Percentiles rank a stretch among this genome's conserved stretches.
These are phyloP conservation scores for Mergus octosetaceus DNA, from an alignment of 2,797 vertebrate species.

Conservation along the genomic window DNA sequence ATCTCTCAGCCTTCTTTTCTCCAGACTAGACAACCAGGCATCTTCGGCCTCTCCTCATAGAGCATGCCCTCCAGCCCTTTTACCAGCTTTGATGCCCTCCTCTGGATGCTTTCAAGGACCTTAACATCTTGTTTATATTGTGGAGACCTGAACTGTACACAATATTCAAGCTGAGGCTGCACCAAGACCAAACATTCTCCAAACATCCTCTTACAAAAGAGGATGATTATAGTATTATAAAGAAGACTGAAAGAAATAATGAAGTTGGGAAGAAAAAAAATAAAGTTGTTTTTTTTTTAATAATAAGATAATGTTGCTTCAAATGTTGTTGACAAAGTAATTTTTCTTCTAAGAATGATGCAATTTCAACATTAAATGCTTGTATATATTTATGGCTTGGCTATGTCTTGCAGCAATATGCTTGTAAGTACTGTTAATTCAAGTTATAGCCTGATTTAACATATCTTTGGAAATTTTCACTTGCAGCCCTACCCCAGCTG, in stretches of 20 bases:
- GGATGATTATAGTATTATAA: not conserved
- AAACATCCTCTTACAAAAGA: not conserved
- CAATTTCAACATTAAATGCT: slow-evolving; percentile 20
- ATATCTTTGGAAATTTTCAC: slow-evolving; percentile 41
- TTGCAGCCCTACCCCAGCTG: slow-evolving; percentile 56
- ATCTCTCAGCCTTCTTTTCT: too few species aligned
- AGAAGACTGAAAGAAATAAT: not conserved
- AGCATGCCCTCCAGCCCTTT: too few species aligned
- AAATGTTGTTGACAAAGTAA: not conserved
- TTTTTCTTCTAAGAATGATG: slow-evolving; percentile 1
- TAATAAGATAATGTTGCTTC: not conserved
- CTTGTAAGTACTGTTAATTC: not conserved
- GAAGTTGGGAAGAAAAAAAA: not conserved
- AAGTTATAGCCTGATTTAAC: slow-evolving; percentile 24
- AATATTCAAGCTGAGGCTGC: too few species aligned
- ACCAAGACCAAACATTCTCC: too few species aligned
- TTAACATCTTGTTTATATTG: too few species aligned
- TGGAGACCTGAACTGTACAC: too few species aligned
- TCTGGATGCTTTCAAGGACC: too few species aligned
- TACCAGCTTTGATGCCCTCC: too few species aligned
- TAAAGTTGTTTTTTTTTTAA: not conserved
- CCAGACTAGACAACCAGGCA: too few species aligned
- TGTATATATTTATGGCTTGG: slow-evolving; percentile 6
- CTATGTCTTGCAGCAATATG: not conserved
- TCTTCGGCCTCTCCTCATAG: too few species aligned